Evolutionary conservation across 2,113 vertebrate genomes (phyloP).

Genomic region (Rattus rattus): DNA sequence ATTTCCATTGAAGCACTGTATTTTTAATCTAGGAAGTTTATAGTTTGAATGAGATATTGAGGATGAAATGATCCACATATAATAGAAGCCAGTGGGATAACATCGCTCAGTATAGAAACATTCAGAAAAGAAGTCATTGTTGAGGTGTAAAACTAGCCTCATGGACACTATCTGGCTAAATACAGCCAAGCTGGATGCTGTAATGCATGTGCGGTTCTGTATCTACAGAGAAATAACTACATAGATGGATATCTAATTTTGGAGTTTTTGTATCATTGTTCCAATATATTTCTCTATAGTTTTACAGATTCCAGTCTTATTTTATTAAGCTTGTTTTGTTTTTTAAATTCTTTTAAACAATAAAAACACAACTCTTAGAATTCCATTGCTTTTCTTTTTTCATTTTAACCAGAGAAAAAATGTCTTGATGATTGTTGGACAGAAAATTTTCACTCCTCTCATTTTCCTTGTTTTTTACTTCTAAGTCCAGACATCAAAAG

Average conservation of each 20-base stretch:
- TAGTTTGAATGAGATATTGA: not conserved
- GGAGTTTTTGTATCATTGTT: not conserved
- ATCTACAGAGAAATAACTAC: not conserved
- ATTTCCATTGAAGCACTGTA: not conserved
- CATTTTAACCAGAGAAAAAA: too few species aligned
- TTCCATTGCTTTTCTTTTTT: not conserved
- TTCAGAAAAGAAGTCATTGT: not conserved
- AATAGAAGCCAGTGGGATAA: not conserved
- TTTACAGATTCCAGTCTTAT: not conserved
- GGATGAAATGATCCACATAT: not conserved
- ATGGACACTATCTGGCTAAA: not conserved
- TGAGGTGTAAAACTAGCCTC: not conserved
- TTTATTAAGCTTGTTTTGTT: not conserved
- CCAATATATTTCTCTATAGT: not conserved
- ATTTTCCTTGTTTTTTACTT: not conserved
- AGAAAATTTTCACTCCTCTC: not conserved
- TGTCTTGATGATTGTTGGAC: not conserved
- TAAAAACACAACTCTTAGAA: not conserved
- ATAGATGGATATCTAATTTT: not conserved
- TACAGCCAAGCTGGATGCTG: not conserved
- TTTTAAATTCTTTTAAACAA: not conserved
- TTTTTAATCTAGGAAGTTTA: not conserved
- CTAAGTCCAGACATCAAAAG: not conserved
- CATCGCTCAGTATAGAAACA: not conserved
- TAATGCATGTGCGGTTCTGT: not conserved